These are phyloP conservation scores for Listronotus bonariensis DNA, from an alignment of 1,140 invertebrate species.

Conservation along the genomic window DNA sequence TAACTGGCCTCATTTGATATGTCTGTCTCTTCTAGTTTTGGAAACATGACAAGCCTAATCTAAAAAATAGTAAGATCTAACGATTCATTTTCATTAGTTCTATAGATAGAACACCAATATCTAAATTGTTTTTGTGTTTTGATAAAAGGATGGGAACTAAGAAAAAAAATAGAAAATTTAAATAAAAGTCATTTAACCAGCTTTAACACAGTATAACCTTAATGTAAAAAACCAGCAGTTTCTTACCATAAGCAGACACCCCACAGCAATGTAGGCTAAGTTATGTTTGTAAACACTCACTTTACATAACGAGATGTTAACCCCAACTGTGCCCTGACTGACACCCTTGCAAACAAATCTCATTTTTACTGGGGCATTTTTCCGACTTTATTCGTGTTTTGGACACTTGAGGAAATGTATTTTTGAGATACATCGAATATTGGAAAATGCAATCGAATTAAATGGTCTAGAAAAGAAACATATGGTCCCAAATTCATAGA, in stretches of 20 bases:
- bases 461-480: conserved; percentile 12
- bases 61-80: too few relatives aligned
- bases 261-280: conserved; percentile 38
- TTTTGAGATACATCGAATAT: conserved; percentile 12
- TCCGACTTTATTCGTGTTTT: conserved; percentile 16
- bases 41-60: too few relatives aligned
- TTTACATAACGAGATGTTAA: conserved; percentile 55
- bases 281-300: conserved; percentile 54
- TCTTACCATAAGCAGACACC: conserved; percentile 3
- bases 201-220: background rate
- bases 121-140: too few relatives aligned
- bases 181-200: too few relatives aligned
- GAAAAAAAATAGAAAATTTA: too few relatives aligned
- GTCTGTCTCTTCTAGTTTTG: too few relatives aligned
- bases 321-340: conserved; percentile 41
- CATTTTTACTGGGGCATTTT: conserved; percentile 27
- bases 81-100: too few relatives aligned
- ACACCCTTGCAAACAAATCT: conserved; percentile 25
- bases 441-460: conserved; percentile 10
- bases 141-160: too few relatives aligned
- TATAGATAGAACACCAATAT: too few relatives aligned
- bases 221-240: background rate
- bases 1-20: too few relatives aligned
- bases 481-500: background rate
- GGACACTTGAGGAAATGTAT: conserved; percentile 16